Percentiles rank a stretch among this genome's conserved stretches.
These are phyloP conservation scores for Achlya flavicornis DNA, from an alignment of 2,888 invertebrate genomes.

Conservation along the genomic window DNA sequence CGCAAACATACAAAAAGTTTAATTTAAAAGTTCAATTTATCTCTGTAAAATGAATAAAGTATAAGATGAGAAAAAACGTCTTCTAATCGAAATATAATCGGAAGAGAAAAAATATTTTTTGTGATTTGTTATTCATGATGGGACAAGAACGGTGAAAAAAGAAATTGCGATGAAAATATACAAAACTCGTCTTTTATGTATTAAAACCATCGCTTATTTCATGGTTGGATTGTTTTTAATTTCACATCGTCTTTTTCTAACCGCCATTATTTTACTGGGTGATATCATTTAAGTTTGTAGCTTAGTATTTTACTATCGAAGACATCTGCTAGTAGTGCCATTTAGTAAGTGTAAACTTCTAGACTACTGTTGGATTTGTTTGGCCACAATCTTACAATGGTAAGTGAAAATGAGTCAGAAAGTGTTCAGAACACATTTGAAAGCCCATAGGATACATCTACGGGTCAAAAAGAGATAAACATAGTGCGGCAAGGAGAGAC, in stretches of 20 bases:
- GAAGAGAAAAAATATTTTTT: neutral
- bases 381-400: too few relatives aligned
- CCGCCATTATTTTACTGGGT: too few relatives aligned
- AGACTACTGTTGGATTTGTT: too few relatives aligned
- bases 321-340: too few relatives aligned
- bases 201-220: neutral
- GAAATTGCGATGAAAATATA: neutral
- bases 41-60: neutral
- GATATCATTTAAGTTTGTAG: too few relatives aligned
- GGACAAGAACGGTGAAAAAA: neutral
- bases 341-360: too few relatives aligned
- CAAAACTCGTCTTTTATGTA: neutral
- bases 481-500: too few relatives aligned
- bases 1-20: neutral
- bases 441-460: too few relatives aligned
- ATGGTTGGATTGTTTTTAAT: neutral
- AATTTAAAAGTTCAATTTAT: neutral
- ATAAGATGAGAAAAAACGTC: neutral
- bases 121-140: neutral
- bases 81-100: neutral
- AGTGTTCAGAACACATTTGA: too few relatives aligned
- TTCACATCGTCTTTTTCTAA: neutral
- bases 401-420: too few relatives aligned
- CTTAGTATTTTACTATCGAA: too few relatives aligned
- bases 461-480: too few relatives aligned